phyloP scores from a whole-genome alignment of 2,113 vertebrate species.

The Chlamydotis undulata region DNA sequence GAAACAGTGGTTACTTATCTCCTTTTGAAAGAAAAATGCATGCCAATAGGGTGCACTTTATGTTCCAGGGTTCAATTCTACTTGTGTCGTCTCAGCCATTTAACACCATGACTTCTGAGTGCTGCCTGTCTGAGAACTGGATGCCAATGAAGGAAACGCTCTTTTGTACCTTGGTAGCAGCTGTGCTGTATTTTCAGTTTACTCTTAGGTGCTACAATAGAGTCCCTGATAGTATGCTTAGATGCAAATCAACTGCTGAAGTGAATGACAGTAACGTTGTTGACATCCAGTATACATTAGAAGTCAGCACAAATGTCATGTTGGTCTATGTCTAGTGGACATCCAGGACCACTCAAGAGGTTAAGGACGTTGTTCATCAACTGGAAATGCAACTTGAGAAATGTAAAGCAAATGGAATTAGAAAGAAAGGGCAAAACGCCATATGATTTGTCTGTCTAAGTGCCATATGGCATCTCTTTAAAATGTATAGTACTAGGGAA shows the following conservation, averaged over 20 bases:
- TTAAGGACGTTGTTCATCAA: constrained; percentile 60
- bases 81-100: not conserved
- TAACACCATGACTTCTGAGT: not conserved
- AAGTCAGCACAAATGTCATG: constrained; percentile 24
- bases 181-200: constrained; percentile 1
- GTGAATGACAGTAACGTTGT: constrained; percentile 15
- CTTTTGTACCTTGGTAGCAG: not conserved
- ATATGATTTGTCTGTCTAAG: constrained; percentile 45
- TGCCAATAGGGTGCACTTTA: not conserved
- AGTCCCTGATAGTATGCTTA: not conserved
- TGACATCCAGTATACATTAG: constrained; percentile 23
- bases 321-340: constrained; percentile 40
- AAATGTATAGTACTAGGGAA: constrained; percentile 6
- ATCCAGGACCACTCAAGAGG: constrained; percentile 49
- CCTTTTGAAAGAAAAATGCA: not conserved
- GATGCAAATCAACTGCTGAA: constrained; percentile 49
- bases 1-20: not conserved
- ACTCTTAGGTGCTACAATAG: not conserved
- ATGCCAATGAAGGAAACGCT: not conserved
- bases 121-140: not conserved
- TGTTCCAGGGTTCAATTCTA: not conserved
- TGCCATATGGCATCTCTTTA: constrained; percentile 62
- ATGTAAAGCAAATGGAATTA: constrained; percentile 38
- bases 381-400: constrained; percentile 41
- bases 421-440: constrained; percentile 60